Conservation (phyloP, 1,140 invertebrate genomes). For the Cyclargus thomasi region DNA sequence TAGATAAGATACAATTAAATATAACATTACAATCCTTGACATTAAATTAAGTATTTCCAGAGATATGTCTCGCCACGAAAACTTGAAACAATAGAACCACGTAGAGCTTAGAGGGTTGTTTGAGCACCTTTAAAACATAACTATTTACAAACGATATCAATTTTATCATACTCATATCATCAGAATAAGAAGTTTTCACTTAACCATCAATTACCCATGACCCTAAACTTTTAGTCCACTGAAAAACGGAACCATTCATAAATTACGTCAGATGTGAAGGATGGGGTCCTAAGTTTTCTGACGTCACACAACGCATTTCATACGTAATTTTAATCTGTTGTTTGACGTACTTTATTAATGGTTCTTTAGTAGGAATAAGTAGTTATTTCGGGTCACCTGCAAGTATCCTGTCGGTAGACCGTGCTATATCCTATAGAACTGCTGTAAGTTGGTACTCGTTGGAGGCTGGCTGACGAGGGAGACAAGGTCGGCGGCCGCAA, state of each 20-base stretch:
- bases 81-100: neutral
- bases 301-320: no score
- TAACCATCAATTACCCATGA: no score
- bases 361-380: neutral
- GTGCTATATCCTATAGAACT: conserved; percentile 70
- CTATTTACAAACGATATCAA: no score
- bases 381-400: conserved; percentile 46
- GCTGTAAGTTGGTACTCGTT: conserved; percentile 68
- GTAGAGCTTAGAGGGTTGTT: neutral
- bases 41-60: neutral
- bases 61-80: neutral
- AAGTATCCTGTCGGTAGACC: conserved; percentile 62
- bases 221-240: no score
- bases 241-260: no score
- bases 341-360: no score
- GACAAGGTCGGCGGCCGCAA: conserved; percentile 54
- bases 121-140: no score
- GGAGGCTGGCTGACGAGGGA: conserved; percentile 53
- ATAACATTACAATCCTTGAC: conserved; percentile 3
- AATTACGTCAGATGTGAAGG: no score
- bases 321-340: no score
- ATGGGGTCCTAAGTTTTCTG: no score
- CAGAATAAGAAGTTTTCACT: no score
- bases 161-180: no score
- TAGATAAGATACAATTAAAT: conserved; percentile 26